Evolutionary conservation across 2,888 invertebrate species (phyloP).

Genomic region (Oasisia sp.): DNA sequence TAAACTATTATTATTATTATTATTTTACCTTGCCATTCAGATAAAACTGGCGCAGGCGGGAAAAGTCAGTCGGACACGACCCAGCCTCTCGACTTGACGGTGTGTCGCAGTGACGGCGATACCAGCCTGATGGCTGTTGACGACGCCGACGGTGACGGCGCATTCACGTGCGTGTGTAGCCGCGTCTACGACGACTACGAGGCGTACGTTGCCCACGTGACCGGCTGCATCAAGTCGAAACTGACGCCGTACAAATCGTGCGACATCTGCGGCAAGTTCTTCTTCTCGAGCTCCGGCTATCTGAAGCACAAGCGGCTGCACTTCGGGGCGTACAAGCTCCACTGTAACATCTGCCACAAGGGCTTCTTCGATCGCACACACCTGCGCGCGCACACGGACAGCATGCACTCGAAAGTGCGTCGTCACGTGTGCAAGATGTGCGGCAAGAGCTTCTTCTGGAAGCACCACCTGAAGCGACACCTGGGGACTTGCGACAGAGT

Average conservation of each 20-base stretch:
- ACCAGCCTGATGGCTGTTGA: background rate
- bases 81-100: conserved; percentile 41
- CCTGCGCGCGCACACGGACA: conserved; percentile 38
- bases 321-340: conserved; percentile 31
- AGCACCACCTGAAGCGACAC: conserved; percentile 44
- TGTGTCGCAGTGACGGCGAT: conserved; percentile 29
- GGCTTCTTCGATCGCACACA: conserved; percentile 43
- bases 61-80: conserved; percentile 28
- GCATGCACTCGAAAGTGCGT: conserved; percentile 42
- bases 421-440: conserved; percentile 37
- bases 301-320: conserved; percentile 43
- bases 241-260: conserved; percentile 39
- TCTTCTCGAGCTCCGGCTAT: conserved; percentile 42
- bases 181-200: conserved; percentile 32
- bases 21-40: background rate
- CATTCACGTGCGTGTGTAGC: conserved; percentile 36
- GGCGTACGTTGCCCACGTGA: conserved; percentile 31
- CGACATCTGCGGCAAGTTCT: conserved; percentile 39
- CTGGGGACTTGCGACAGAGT: conserved; percentile 30
- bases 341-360: conserved; percentile 37
- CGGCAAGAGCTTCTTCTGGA: conserved; percentile 44
- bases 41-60: conserved; percentile 29
- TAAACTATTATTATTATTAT: too few relatives aligned
- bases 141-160: background rate
- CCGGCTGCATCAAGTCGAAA: conserved; percentile 32